Conservation (phyloP, 2,113 vertebrate genomes). For the Cariama cristata region DNA sequence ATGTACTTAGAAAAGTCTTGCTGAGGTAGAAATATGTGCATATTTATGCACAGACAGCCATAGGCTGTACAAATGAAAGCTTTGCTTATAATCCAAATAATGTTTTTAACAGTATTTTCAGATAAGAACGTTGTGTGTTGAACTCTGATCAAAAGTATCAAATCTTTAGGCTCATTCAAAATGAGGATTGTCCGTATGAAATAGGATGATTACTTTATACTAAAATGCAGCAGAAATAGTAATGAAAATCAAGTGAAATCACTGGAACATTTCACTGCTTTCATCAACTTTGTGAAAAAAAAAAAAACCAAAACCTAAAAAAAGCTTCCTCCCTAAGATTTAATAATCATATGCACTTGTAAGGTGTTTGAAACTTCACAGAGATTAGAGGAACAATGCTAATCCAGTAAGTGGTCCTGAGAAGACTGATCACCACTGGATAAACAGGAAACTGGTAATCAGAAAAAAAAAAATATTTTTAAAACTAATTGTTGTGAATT, state of each 20-base stretch:
- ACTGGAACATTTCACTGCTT: constrained; percentile 8
- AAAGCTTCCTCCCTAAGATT: background rate
- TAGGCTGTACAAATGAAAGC: constrained; percentile 69
- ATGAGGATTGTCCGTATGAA: constrained; percentile 18
- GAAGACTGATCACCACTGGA: background rate
- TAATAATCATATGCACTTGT: background rate
- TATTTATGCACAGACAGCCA: constrained; percentile 74
- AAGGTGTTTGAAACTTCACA: constrained; percentile 23
- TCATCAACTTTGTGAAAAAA: background rate
- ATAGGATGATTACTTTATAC: constrained; percentile 40
- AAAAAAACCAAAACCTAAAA: background rate
- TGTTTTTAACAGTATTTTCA: constrained; percentile 69
- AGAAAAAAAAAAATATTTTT: background rate
- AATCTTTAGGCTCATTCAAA: constrained; percentile 66
- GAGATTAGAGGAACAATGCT: background rate
- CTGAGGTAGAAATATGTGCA: constrained; percentile 55
- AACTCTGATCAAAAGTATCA: constrained; percentile 64
- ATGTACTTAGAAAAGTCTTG: constrained; percentile 64
- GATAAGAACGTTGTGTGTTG: constrained; percentile 67
- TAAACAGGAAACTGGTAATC: background rate
- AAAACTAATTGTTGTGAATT: background rate
- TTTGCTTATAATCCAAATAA: constrained; percentile 74
- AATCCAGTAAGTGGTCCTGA: background rate
- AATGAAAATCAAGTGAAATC: constrained; percentile 47
- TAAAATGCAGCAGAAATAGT: constrained; percentile 42